Evolutionary conservation across 2,888 invertebrate genomes (phyloP), one percentile per base, ranked within the genome.

Genomic region (Netelia inedita): DNA sequence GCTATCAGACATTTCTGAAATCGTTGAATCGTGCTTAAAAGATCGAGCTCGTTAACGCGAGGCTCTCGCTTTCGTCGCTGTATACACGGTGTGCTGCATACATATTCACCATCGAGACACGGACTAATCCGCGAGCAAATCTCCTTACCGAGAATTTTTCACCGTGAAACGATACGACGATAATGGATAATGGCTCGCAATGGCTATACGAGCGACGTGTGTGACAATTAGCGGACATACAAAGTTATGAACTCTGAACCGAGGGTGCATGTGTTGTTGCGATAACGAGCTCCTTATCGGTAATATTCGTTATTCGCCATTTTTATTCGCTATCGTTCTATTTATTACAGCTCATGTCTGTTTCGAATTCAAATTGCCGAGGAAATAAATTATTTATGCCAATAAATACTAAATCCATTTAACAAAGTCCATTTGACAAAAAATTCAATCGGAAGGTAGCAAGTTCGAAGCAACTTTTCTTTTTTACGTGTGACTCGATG

Each of bases 1-100:
- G 85, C 82, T 85, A 85, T 85, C 85, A 85, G 75, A 75, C 82
- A 82, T 85, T 85, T 85, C 75, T 82, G 23, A 79, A 82, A 85
- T 82, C 79, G 82, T 63, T 76, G n/a, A 73, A 73, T 66, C 79
- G 72, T 55, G 41, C 46, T 57, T 16, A 2, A 65, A 28, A 46
- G 78, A 78, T 71, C 76, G 68, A 43, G n/a, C 85, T 82, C 82
- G 79, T 85, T 82, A 79, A 76, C 57, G 74, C 28, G 11, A 43
- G 43, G 5, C 0, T 28, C 46, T 41, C 46, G 14, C 35, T 43
- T 2, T 28, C 28, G 28, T 28, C 14, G 46, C 14, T 14, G 14
- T 46, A 46, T 46, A 3, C 1, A 0, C 46, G 14, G 5, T 3
- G 5, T 3, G 11, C 23, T n/a, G 46, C 41, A 28, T 14, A 53